phyloP scores from a whole-genome alignment of 2,113 vertebrate genomes.

The Peromyscus maniculatus region DNA sequence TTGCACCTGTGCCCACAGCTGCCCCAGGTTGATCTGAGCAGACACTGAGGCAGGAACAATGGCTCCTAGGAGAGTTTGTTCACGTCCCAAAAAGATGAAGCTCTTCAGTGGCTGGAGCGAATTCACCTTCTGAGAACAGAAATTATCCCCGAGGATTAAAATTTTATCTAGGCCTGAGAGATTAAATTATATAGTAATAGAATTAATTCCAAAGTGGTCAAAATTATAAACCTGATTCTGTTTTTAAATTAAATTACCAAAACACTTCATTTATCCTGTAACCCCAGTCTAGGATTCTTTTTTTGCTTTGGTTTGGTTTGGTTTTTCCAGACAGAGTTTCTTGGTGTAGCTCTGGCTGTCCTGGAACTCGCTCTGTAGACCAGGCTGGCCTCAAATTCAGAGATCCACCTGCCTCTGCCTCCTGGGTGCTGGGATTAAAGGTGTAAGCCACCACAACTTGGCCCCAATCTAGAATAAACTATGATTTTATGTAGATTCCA shows the following conservation, averaged over 20 bases:
- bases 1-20: fast-evolving
- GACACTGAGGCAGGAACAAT: neutral
- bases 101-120: neutral
- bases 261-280: slow-evolving; percentile 5
- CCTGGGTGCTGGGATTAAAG: too few relatives aligned
- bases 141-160: neutral
- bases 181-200: neutral
- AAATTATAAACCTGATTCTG: neutral
- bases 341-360: too few relatives aligned
- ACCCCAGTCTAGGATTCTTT: neutral
- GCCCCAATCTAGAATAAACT: neutral
- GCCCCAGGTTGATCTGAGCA: neutral
- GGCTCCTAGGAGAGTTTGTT: neutral
- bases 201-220: neutral
- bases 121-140: neutral
- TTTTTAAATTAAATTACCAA: neutral
- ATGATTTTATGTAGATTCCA: neutral
- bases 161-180: neutral
- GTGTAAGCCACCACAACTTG: too few relatives aligned
- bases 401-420: too few relatives aligned
- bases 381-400: too few relatives aligned
- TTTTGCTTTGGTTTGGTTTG: too few relatives aligned
- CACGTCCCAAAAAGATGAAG: neutral
- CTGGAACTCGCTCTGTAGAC: too few relatives aligned
- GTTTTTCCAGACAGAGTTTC: too few relatives aligned